A percentile compares a stretch with the other conserved stretches of the same genome.
Evolutionary conservation across 2,888 invertebrate species (phyloP).

Genomic region (Agrotis puta): DNA sequence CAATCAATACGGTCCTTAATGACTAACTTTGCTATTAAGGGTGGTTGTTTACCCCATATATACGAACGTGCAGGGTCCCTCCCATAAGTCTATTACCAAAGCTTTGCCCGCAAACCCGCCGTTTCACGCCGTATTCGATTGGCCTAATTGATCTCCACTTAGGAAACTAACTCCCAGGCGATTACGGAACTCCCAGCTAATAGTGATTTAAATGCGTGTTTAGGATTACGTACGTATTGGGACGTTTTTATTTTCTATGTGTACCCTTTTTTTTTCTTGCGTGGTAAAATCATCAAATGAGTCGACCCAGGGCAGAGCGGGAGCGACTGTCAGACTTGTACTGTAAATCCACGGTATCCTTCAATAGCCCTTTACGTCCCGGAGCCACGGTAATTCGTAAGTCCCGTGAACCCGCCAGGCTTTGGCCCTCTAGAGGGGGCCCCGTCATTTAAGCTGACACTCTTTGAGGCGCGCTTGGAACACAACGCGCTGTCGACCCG

Average conservation of each 20-base stretch:
- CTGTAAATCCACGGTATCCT: too few relatives aligned
- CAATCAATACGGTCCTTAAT: constrained; percentile 59
- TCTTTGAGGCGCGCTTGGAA: too few relatives aligned
- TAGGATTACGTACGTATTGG: constrained; percentile 23
- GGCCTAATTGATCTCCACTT: constrained; percentile 83
- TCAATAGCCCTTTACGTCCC: too few relatives aligned
- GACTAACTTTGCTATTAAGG: constrained; percentile 62
- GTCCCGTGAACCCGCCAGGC: too few relatives aligned
- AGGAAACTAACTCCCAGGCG: constrained; percentile 78
- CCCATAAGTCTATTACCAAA: constrained; percentile 67
- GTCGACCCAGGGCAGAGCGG: too few relatives aligned
- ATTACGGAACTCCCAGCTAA: constrained; percentile 64
- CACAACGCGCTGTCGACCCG: too few relatives aligned
- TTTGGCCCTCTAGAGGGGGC: too few relatives aligned
- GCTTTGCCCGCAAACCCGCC: constrained; percentile 69
- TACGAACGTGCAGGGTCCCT: constrained; percentile 61
- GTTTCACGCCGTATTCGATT: constrained; percentile 79
- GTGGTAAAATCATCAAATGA: too few relatives aligned
- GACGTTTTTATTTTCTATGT: constrained; percentile 21
- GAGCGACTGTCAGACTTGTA: too few relatives aligned
- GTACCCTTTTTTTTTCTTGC: too few relatives aligned
- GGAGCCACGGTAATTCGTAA: too few relatives aligned
- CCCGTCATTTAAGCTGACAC: too few relatives aligned
- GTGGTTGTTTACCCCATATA: constrained; percentile 59
- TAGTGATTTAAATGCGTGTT: constrained; percentile 66